These are phyloP conservation scores for Heliornis fulica DNA, from an alignment of 2,113 vertebrate genomes.

Conservation along the genomic window DNA sequence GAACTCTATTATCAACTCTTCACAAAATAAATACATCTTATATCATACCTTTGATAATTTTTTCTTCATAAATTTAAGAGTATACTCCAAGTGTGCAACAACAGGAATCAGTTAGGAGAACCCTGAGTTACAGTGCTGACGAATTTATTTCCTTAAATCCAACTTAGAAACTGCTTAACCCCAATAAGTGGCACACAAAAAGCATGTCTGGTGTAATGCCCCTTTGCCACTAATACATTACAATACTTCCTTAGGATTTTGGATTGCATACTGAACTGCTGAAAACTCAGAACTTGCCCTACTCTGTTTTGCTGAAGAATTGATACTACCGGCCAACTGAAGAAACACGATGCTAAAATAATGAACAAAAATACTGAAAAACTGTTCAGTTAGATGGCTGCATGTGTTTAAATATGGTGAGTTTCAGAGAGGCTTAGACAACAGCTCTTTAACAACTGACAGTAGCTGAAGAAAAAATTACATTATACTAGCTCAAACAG, in stretches of 20 bases:
- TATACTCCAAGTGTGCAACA: not conserved
- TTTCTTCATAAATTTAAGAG: not conserved
- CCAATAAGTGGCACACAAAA: not conserved
- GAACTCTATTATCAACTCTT: not conserved
- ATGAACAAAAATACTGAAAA: not conserved
- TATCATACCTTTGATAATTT: accelerated
- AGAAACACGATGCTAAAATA: not conserved
- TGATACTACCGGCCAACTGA: not conserved
- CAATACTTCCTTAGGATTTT: not conserved
- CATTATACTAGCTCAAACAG: not conserved
- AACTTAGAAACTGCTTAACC: not conserved
- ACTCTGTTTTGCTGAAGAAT: not conserved
- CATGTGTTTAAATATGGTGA: not conserved
- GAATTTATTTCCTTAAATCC: not conserved
- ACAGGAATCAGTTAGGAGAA: accelerated
- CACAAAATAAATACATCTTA: not conserved
- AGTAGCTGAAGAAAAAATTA: not conserved
- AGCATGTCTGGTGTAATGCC: accelerated
- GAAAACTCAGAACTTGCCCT: not conserved
- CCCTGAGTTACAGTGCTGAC: accelerated
- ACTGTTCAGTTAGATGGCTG: not conserved
- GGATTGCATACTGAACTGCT: not conserved
- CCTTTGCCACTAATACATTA: not conserved
- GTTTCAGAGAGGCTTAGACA: not conserved
- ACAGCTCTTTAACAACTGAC: not conserved